Evolutionary conservation across 1,140 invertebrate genomes (phyloP), one percentile per base, ranked within the genome.

Genomic region (Trichonephila inaurata): DNA sequence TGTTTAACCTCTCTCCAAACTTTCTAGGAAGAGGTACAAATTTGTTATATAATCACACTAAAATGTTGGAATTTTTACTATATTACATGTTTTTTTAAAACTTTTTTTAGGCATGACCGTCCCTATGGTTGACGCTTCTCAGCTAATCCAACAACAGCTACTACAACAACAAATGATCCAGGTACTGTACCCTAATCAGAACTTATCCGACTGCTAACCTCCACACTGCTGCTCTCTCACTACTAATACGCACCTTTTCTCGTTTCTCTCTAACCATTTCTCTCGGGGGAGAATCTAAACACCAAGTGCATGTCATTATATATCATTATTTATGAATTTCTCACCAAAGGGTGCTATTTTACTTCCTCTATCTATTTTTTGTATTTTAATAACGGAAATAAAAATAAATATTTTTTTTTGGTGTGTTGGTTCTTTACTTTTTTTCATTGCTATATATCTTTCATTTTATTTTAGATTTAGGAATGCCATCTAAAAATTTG

Each of bases 81-180:
- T 3, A 3, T 3, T 40, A 4, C 33, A 40, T n/a, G n/a, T 40
- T 40, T 40, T 40, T 40, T 40, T 40, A 1, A 40, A 77, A 16
- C n/a, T 24, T 28, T 77, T 28, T 28, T 16, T 28, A 89, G 95
- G 95, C 19, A 94, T 95, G 33, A 40, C 33, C 33, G 95, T 95
- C 16, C 95, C 94, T 1, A 95, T 95, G 91, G 94, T 95, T 2
- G 95, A 95, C 89, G 85, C 95, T 24, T 95, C 94, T 1, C 95
- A 95, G 62, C 89, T 95, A 8, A 94, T 95, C 82, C 94, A 95
- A 51, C 94, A 95, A 77, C 94, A 95, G 89, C 77, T 95, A 33
- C 40, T 95, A 5, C 95, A 95, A 21, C 95, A 95, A 72, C 95
- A 95, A 83, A 95, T 95, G 95, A 95, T 95, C 95, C 94, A 95